These are phyloP conservation scores for human DNA, from an alignment of 2,113 vertebrate species.

Conservation along the genomic window DNA sequence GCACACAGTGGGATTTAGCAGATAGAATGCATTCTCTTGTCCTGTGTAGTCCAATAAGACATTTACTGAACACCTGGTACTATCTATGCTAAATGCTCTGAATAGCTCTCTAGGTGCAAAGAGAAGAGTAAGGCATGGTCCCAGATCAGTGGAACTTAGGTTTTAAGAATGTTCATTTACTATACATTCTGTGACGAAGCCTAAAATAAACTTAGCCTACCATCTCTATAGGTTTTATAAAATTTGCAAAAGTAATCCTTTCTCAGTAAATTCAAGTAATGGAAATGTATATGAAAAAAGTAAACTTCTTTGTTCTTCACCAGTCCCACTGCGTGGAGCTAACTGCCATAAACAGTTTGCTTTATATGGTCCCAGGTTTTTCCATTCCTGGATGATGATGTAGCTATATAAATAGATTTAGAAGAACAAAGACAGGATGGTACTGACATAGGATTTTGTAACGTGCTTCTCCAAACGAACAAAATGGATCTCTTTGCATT, in stretches of 20 bases:
- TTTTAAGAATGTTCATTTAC: not conserved
- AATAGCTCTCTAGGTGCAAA: rapidly evolving
- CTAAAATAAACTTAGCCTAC: not conserved
- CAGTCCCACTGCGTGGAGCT: no score
- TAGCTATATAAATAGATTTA: not conserved
- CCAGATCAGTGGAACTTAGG: no score
- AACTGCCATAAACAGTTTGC: not conserved
- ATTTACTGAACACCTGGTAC: not conserved
- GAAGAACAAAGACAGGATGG: not conserved
- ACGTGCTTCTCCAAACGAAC: not conserved
- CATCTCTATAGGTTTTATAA: not conserved
- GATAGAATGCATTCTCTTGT: not conserved
- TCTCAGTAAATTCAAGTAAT: not conserved
- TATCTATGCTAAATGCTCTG: not conserved
- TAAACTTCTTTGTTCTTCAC: not conserved
- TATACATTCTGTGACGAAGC: no score
- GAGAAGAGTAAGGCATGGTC: no score
- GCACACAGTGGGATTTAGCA: not conserved
- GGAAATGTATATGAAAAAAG: not conserved
- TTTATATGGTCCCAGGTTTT: no score
- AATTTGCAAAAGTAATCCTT: not conserved
- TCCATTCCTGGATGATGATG: not conserved
- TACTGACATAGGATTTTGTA: not conserved
- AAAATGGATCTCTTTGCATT: not conserved
- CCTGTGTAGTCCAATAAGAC: not conserved